phyloP scores from a whole-genome alignment of 23 tunicate genomes.

The Diplosoma virens region DNA sequence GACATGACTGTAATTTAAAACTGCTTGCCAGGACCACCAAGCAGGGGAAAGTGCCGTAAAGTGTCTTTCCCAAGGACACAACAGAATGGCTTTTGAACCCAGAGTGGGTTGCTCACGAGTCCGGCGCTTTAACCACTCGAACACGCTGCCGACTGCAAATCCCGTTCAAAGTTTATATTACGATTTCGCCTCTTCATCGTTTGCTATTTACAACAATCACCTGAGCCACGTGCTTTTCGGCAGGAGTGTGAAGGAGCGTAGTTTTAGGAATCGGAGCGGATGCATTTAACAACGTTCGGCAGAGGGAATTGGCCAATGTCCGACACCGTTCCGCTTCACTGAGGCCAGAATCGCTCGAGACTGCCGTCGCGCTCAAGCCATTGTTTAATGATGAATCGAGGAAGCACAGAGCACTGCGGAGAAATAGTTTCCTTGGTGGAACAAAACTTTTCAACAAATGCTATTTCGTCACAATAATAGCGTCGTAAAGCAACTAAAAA shows the following conservation, averaged over 20 bases:
- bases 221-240: slow-evolving; percentile 78
- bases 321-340: slow-evolving; percentile 45
- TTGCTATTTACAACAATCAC: neutral
- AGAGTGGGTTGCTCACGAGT: neutral
- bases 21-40: no score
- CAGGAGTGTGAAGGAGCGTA: slow-evolving; percentile 47
- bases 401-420: slow-evolving; percentile 15
- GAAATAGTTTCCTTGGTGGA: neutral
- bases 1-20: no score
- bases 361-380: neutral
- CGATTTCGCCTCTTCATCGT: neutral
- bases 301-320: slow-evolving; percentile 38
- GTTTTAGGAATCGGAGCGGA: neutral
- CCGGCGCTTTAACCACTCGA: no score
- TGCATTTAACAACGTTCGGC: slow-evolving; percentile 26
- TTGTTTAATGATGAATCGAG: neutral
- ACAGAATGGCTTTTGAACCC: neutral
- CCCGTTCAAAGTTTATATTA: no score
- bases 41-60: neutral
- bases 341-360: neutral
- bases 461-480: neutral
- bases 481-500: neutral
- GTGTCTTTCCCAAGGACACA: neutral
- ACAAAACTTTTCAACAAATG: neutral
- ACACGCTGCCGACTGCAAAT: no score